Percentiles rank a stretch among this genome's conserved stretches.
phyloP scores from a whole-genome alignment of 1,140 invertebrate species.

The Aphelenchoides fujianensis region DNA sequence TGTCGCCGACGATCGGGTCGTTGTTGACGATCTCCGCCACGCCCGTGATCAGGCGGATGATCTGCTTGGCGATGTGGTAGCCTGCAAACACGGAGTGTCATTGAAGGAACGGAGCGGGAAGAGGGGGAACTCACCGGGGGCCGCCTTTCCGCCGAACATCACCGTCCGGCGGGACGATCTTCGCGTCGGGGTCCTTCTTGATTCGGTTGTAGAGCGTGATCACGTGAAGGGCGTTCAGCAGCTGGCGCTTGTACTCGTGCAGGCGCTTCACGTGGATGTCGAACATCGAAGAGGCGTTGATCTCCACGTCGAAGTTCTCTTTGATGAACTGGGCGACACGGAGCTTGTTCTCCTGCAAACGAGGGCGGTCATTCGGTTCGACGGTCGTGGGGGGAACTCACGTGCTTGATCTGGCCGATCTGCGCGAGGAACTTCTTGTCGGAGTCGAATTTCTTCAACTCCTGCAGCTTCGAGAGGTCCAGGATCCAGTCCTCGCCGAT shows the following conservation, averaged over 20 bases:
- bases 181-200: conserved; percentile 80
- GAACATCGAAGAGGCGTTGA: conserved; percentile 75
- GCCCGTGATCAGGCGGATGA: conserved; percentile 91
- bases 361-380: conserved; percentile 11
- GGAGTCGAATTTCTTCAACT: conserved; percentile 79
- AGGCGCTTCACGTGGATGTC: conserved; percentile 75
- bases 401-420: conserved; percentile 81
- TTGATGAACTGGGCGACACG: conserved; percentile 80
- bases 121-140: background rate
- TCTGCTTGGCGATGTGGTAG: conserved; percentile 96
- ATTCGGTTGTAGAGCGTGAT: conserved; percentile 96
- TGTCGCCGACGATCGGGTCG: conserved; percentile 92
- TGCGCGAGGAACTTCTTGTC: conserved; percentile 82
- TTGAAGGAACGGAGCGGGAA: too few relatives aligned
- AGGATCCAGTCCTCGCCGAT: conserved; percentile 94
- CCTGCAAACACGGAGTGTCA: conserved; percentile 96
- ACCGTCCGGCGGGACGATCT: conserved; percentile 85
- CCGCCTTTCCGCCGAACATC: conserved; percentile 91
- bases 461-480: conserved; percentile 76
- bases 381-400: background rate
- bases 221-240: conserved; percentile 91
- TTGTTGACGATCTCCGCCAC: conserved; percentile 90
- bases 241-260: conserved; percentile 96
- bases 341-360: conserved; percentile 81
- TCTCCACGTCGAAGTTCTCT: conserved; percentile 80